phyloP scores from a whole-genome alignment of 2,113 vertebrate species.

The Butastur rufipennis region DNA sequence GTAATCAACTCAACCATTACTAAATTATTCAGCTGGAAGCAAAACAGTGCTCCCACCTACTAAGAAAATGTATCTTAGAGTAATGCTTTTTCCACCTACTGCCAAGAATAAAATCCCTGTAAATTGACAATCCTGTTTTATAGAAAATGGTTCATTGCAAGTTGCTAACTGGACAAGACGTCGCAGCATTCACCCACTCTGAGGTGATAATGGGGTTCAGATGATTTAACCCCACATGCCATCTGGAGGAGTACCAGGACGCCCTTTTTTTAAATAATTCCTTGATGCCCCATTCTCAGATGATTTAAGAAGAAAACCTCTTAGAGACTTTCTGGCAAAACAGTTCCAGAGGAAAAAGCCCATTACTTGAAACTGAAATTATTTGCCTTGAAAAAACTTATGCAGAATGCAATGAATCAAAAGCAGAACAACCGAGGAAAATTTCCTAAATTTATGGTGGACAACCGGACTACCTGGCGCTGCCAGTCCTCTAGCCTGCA shows the following conservation, averaged over 20 bases:
- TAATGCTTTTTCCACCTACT: not conserved
- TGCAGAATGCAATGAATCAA: not conserved
- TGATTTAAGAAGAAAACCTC: not conserved
- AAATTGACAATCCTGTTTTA: not conserved
- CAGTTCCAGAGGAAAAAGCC: not conserved
- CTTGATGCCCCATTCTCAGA: not conserved
- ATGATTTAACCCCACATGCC: not conserved
- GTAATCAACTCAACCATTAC: not conserved
- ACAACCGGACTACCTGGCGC: not conserved
- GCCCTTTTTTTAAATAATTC: not conserved
- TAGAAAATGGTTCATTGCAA: not conserved
- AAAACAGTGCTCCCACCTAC: not conserved
- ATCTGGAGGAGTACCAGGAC: not conserved
- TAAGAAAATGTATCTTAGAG: not conserved
- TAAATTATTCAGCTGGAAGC: constrained; percentile 5
- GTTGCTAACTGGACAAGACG: not conserved
- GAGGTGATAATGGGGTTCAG: not conserved
- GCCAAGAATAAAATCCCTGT: not conserved
- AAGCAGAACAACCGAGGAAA: not conserved
- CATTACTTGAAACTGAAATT: not conserved
- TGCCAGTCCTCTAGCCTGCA: not conserved
- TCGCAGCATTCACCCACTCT: not conserved
- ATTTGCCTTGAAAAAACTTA: not conserved
- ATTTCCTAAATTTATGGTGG: not conserved
- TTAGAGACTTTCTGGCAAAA: not conserved